phyloP scores from a whole-genome alignment of 2,113 vertebrate species.

The Ictalurus furcatus region DNA sequence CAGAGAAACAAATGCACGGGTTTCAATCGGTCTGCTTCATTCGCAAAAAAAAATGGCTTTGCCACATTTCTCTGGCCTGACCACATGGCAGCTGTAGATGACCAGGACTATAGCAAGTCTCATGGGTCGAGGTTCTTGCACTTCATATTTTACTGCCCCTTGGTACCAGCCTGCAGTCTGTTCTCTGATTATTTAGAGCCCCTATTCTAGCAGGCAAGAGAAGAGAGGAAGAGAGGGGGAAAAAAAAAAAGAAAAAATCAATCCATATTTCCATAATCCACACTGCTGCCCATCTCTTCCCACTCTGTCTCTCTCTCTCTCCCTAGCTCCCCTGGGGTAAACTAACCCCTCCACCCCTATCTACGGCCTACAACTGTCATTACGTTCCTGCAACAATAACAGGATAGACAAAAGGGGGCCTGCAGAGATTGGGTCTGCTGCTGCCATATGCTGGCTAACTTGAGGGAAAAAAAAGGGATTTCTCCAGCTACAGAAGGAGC shows the following conservation, averaged over 20 bases:
- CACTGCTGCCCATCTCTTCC: conserved; percentile 81
- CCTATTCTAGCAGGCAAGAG: conserved; percentile 74
- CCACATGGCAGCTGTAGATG: conserved; percentile 91
- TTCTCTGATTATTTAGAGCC: conserved; percentile 83
- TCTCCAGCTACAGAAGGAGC: conserved; percentile 65
- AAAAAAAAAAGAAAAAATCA: conserved; percentile 75
- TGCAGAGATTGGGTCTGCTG: conserved; percentile 82
- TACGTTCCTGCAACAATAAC: conserved; percentile 93
- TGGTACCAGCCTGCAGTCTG: conserved; percentile 84
- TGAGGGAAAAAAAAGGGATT: conserved; percentile 56
- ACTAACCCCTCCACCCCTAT: conserved; percentile 90
- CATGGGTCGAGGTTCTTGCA: conserved; percentile 76
- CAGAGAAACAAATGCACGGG: conserved; percentile 70
- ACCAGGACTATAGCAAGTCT: conserved; percentile 79
- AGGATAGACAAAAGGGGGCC: conserved; percentile 90
- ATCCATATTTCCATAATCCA: conserved; percentile 99
- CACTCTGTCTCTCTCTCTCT: conserved; percentile 48
- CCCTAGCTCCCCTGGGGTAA: conserved; percentile 85
- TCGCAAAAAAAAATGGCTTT: conserved; percentile 59
- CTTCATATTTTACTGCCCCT: conserved; percentile 84
- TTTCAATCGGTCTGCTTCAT: conserved; percentile 80
- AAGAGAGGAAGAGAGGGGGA: conserved; percentile 37
- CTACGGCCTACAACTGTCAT: conserved; percentile 97
- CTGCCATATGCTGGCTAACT: conserved; percentile 92
- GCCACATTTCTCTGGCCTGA: conserved; percentile 76